phyloP scores from a whole-genome alignment of 2,888 invertebrate genomes.

The Poecilobothrus nobilitatus region DNA sequence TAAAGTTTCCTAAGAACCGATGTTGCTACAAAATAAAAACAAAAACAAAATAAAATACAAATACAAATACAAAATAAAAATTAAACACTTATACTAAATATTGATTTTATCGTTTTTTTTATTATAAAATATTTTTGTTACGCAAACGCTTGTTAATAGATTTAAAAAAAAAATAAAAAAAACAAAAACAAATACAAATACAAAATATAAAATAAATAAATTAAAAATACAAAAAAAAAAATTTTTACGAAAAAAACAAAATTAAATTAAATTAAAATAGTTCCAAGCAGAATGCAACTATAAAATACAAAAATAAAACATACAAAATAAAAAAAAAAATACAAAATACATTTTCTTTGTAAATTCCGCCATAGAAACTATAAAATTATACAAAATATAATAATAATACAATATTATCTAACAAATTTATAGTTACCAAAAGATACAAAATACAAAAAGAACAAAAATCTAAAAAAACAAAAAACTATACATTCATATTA shows the following conservation, averaged over 20 bases:
- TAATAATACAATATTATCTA: too few relatives aligned
- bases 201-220: neutral
- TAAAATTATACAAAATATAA: too few relatives aligned
- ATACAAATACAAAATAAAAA: too few relatives aligned
- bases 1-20: constrained; percentile 3
- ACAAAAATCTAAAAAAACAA: too few relatives aligned
- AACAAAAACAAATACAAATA: neutral
- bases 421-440: too few relatives aligned
- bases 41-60: neutral
- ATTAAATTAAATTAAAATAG: neutral
- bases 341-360: too few relatives aligned
- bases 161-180: neutral
- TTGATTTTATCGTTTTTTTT: neutral
- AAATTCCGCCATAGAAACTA: too few relatives aligned
- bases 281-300: neutral
- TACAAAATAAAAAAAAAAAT: too few relatives aligned
- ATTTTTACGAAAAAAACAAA: too few relatives aligned
- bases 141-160: neutral
- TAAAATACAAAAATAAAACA: too few relatives aligned
- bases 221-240: neutral
- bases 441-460: too few relatives aligned
- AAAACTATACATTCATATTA: too few relatives aligned
- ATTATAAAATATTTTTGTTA: neutral
- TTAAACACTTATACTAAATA: neutral
- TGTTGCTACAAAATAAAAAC: neutral